Percentiles rank a stretch among this genome's conserved stretches.
Evolutionary conservation across 2,113 vertebrate species (phyloP).

Genomic region (Barbus barbus): DNA sequence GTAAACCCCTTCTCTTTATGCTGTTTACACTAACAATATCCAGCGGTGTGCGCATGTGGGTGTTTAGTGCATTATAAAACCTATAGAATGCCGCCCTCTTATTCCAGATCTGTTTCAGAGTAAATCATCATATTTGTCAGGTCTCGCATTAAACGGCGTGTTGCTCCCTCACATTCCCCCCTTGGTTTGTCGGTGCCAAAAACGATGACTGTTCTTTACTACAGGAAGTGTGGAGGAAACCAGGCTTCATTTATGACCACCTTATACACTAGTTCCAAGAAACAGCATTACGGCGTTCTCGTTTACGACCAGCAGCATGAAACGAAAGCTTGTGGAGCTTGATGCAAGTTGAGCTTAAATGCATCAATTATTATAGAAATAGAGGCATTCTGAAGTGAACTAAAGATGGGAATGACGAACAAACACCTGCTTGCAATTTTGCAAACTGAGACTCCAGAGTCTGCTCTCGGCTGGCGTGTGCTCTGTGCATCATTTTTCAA

Average conservation of each 20-base stretch:
- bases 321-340: constrained; percentile 55
- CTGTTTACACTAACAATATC: constrained; percentile 25
- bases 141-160: constrained; percentile 51
- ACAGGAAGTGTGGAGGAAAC: constrained; percentile 50
- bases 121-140: constrained; percentile 59
- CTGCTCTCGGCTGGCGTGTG: constrained; percentile 65
- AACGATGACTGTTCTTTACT: constrained; percentile 31
- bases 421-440: constrained; percentile 81
- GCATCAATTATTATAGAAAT: constrained; percentile 60
- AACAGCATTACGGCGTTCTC: constrained; percentile 30
- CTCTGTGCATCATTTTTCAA: constrained; percentile 71
- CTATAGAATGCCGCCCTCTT: constrained; percentile 57
- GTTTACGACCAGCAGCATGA: constrained; percentile 52
- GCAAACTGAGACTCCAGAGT: constrained; percentile 61
- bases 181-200: constrained; percentile 33
- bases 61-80: constrained; percentile 57
- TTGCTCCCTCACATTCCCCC: constrained; percentile 42
- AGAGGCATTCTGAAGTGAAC: constrained; percentile 36
- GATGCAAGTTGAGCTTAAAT: constrained; percentile 58
- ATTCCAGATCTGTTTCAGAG: constrained; percentile 43
- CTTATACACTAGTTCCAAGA: constrained; percentile 48
- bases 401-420: constrained; percentile 57
- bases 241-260: constrained; percentile 62
- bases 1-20: constrained; percentile 29
- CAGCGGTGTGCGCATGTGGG: constrained; percentile 8